These are phyloP conservation scores for Clarias magur DNA, from an alignment of 2,113 vertebrate genomes.

Conservation along the genomic window DNA sequence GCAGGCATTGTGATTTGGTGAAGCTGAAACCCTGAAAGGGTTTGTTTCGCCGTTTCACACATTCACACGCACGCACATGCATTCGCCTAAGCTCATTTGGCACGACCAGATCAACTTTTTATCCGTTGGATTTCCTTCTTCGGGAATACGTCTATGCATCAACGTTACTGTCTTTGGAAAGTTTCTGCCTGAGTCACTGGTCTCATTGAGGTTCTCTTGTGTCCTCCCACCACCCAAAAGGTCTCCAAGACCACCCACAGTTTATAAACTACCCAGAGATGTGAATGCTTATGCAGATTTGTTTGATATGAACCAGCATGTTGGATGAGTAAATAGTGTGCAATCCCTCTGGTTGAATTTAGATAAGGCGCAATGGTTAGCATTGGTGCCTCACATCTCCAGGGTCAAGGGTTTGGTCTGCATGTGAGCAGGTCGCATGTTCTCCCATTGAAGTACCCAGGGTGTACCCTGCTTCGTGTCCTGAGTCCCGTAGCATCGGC, in stretches of 20 bases:
- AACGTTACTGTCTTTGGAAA: not conserved
- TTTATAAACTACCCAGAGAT: not conserved
- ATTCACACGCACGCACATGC: not conserved
- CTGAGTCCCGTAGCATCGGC: too few relatives aligned
- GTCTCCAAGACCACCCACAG: not conserved
- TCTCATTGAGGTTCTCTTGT: not conserved
- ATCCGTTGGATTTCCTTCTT: not conserved
- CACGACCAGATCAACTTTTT: not conserved
- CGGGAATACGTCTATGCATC: not conserved
- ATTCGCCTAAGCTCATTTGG: not conserved
- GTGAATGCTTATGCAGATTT: not conserved
- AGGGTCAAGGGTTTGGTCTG: too few relatives aligned
- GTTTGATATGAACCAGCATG: not conserved
- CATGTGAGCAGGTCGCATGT: too few relatives aligned
- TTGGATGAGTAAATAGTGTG: not conserved
- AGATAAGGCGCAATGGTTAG: not conserved
- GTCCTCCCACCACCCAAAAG: not conserved
- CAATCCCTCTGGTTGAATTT: not conserved
- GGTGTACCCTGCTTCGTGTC: too few relatives aligned
- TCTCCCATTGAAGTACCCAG: too few relatives aligned
- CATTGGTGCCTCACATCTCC: too few relatives aligned
- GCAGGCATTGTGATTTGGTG: not conserved
- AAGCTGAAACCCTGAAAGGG: not conserved
- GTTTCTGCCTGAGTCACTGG: not conserved
- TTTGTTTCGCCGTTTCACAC: not conserved